Base-by-base conservation (phyloP, 2,888 invertebrate genomes). In the Chrysopilus asiliformis region DNA sequence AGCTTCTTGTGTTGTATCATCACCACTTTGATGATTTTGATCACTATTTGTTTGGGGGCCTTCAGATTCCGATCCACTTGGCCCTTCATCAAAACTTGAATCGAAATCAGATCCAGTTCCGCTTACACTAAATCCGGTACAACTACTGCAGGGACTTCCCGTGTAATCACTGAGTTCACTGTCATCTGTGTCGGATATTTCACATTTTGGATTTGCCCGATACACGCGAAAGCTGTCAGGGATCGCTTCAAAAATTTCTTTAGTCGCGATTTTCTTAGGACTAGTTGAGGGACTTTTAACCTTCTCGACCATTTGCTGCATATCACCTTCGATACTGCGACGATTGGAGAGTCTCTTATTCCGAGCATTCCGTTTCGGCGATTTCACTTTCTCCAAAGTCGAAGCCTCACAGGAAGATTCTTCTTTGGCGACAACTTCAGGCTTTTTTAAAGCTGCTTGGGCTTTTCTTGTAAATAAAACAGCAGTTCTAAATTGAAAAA, bases 381-480 rank as follows among this genome's bases (percentile, higher is more conserved):
- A 59, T 47, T 59, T 62, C 6, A 51, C 39, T 32, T 51, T 42
- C 2, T 45, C 46, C 13, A 48, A 38, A 20, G 51, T 49, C 4
- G 49, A 40, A 18, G 47, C 48, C 4, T 49, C 43, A 31, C 43
- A 39, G 22, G 47, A 48, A 5, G 47, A 46, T 36, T 50, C 51
- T 24, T 41, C 47, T 19, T 46, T 46, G n/a, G 39, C 36, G 2
- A 34, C 24, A 24, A 44, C 19, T 40, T 47, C 57, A 4, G 63
- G 63, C 39, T 58, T 53, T 50, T 68, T 63, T 27, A 64, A 51
- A 42, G 66, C 64, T 2, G 74, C 72, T 51, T 74, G 73, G 2
- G 76, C 76, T 58, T 83, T 83, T 32, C 79, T 69, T 8, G 80
- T 79, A 49, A 84, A 78, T 19, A 84, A 60, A 17, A 84, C 82